phyloP scores from a whole-genome alignment of 2,888 invertebrate species.

The Xanthia icteritia region DNA sequence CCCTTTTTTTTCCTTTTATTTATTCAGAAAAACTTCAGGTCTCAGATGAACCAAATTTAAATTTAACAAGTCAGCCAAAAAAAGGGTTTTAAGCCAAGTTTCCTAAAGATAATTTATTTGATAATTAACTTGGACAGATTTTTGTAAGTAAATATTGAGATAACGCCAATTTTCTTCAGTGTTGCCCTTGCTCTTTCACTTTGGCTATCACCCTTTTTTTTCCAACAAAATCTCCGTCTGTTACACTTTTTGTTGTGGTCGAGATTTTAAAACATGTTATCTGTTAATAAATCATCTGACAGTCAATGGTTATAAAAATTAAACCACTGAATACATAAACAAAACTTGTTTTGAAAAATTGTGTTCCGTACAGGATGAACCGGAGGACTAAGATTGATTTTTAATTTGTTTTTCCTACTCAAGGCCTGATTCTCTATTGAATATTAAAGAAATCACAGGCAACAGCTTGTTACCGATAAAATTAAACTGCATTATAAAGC shows the following conservation, averaged over 20 bases:
- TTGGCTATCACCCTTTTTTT: no score
- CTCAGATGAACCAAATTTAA: not conserved
- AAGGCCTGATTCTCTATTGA: not conserved
- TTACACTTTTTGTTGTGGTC: no score
- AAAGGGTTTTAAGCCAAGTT: conserved; percentile 11
- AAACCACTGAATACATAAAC: no score
- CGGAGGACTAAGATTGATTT: not conserved
- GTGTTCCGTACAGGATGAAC: not conserved
- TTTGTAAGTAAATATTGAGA: not conserved
- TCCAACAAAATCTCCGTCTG: no score
- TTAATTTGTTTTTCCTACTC: not conserved
- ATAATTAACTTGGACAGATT: conserved; percentile 11
- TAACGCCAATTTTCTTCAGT: not conserved
- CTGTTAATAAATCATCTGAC: no score
- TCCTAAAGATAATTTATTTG: conserved; percentile 9
- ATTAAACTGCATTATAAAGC: conserved; percentile 4
- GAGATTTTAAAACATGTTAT: no score
- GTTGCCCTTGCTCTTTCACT: not conserved
- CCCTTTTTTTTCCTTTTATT: not conserved
- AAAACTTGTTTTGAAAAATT: no score
- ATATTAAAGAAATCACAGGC: not conserved
- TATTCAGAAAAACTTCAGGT: not conserved
- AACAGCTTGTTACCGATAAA: not conserved
- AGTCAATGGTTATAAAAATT: no score
- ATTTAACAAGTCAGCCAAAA: not conserved